Conservation (phyloP, 2,113 vertebrate genomes). For the Circaetus gallicus region DNA sequence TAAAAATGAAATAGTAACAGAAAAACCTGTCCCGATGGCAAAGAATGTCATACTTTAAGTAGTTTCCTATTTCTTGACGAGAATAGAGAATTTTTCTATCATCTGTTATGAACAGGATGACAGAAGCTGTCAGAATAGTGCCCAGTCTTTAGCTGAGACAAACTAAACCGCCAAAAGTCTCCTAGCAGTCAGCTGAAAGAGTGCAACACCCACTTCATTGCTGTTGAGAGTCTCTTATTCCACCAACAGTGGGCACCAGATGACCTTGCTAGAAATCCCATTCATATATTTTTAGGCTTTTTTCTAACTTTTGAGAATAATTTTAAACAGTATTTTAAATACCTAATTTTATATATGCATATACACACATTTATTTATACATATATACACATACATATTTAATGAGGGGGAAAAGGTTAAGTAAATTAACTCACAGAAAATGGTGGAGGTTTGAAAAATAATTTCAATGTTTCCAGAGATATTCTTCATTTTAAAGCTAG, state of each 20-base stretch:
- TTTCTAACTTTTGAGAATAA: not conserved
- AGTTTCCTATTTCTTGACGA: not conserved
- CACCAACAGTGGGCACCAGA: not conserved
- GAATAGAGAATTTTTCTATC: not conserved
- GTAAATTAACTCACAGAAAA: not conserved
- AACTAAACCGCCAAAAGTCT: not conserved
- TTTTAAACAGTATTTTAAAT: not conserved
- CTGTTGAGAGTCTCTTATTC: not conserved
- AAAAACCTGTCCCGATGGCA: not conserved
- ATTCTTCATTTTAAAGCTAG: not conserved
- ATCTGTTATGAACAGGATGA: rapidly evolving
- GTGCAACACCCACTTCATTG: not conserved
- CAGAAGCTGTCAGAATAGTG: not conserved
- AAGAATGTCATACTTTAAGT: not conserved
- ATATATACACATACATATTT: not conserved
- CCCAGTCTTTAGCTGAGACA: not conserved
- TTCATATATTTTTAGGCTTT: not conserved
- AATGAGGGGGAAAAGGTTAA: not conserved
- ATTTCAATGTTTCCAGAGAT: not conserved
- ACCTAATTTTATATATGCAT: not conserved
- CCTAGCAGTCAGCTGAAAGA: not conserved
- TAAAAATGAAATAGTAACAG: not conserved
- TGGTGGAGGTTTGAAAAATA: not conserved
- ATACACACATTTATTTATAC: not conserved
- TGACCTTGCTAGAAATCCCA: not conserved